Conservation (phyloP, 2,797 vertebrate genomes). For the Sarcophilus harrisii region DNA sequence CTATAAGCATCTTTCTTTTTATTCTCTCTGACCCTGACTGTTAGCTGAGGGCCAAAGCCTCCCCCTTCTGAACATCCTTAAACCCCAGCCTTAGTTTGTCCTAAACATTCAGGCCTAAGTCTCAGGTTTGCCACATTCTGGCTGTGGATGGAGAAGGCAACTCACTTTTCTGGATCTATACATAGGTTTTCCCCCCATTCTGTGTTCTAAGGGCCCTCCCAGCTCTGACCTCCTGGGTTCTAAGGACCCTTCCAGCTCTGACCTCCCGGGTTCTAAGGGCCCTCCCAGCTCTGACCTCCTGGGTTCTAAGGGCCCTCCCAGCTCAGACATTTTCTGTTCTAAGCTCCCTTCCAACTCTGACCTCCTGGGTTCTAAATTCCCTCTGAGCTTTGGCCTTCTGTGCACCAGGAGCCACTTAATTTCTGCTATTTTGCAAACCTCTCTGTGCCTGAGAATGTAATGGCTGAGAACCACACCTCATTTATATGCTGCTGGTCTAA, state of each 20-base stretch:
- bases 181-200: neutral
- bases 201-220: neutral
- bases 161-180: neutral
- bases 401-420: neutral
- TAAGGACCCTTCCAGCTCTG: neutral
- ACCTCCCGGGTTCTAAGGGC: neutral
- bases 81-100: neutral
- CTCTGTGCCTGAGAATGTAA: neutral
- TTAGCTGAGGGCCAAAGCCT: neutral
- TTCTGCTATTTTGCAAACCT: neutral
- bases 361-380: neutral
- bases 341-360: neutral
- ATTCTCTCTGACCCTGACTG: neutral
- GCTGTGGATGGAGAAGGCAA: neutral
- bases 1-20: neutral
- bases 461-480: neutral
- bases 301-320: neutral
- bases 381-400: neutral
- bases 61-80: neutral
- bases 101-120: neutral
- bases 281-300: neutral
- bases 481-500: neutral
- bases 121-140: neutral
- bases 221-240: neutral
- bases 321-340: neutral